These are phyloP conservation scores for Mustela nigripes DNA, from an alignment of 2,113 vertebrate genomes.

Conservation along the genomic window DNA sequence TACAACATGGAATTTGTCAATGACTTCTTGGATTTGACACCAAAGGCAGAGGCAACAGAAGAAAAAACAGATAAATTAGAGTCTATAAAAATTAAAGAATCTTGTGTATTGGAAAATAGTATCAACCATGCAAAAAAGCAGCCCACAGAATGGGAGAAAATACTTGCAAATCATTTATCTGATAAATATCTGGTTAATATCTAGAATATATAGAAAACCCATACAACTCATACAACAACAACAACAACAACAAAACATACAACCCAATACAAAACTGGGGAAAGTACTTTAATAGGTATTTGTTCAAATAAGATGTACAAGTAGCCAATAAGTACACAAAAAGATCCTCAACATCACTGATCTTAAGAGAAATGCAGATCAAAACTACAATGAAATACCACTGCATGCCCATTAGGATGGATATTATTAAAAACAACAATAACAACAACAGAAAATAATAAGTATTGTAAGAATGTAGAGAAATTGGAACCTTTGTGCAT, in stretches of 20 bases:
- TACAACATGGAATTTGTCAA: not conserved
- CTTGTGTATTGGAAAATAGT: not conserved
- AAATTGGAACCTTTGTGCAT: not conserved
- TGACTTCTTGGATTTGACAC: not conserved
- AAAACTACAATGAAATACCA: not conserved
- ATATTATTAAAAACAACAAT: not conserved
- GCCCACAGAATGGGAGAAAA: not conserved
- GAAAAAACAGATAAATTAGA: not conserved
- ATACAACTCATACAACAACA: not conserved
- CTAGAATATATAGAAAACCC: not conserved
- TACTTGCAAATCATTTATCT: not conserved
- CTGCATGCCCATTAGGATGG: not conserved
- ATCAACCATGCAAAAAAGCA: not conserved
- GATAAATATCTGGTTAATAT: not conserved
- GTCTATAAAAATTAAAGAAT: not conserved
- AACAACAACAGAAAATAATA: not conserved
- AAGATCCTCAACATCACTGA: not conserved
- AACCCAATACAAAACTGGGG: not conserved
- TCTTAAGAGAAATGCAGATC: not conserved
- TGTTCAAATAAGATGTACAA: not conserved
- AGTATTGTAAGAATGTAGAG: not conserved
- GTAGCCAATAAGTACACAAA: not conserved
- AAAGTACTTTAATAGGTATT: not conserved
- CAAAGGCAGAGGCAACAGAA: not conserved
- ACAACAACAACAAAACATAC: not conserved